Percentiles rank a stretch among this genome's conserved stretches.
Conservation (phyloP, 2,888 invertebrate genomes). For the Apamea anceps region DNA sequence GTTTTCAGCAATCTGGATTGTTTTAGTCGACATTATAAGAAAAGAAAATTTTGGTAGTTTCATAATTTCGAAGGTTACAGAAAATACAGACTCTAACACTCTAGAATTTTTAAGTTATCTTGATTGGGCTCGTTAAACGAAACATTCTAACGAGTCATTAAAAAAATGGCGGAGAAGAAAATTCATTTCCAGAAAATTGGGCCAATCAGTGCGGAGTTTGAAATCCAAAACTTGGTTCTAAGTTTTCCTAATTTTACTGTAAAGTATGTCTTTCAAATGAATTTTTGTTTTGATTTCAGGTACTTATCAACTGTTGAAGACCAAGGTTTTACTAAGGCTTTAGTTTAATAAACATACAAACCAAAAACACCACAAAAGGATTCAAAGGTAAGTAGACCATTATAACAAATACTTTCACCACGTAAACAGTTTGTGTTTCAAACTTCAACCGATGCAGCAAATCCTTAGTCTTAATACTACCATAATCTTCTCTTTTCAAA, state of each 20-base stretch:
- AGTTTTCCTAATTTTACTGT: conserved; percentile 19
- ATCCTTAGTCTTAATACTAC: conserved; percentile 5
- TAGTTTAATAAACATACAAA: neutral
- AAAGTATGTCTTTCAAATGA: conserved; percentile 14
- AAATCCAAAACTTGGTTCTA: conserved; percentile 22
- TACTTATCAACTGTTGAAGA: conserved; percentile 15
- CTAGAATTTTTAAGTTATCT: conserved; percentile 8
- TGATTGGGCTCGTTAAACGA: conserved; percentile 20
- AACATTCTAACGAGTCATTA: neutral
- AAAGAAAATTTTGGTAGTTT: conserved; percentile 16
- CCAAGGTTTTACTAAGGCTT: neutral
- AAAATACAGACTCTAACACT: conserved; percentile 1
- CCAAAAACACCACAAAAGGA: neutral
- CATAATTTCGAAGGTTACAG: neutral
- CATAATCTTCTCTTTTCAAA: conserved; percentile 17
- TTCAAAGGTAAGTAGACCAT: neutral
- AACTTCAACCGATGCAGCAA: conserved; percentile 23
- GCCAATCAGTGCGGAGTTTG: conserved; percentile 19
- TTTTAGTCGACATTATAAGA: neutral
- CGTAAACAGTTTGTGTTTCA: neutral
- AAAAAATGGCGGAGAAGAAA: neutral
- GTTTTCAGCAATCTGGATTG: conserved; percentile 18
- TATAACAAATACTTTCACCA: neutral
- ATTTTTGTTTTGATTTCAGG: conserved; percentile 46
- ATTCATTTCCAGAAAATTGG: conserved; percentile 7